Percentiles rank a stretch among this genome's conserved stretches.
phyloP scores from a whole-genome alignment of 2,113 vertebrate species.

The Bombycilla garrulus region DNA sequence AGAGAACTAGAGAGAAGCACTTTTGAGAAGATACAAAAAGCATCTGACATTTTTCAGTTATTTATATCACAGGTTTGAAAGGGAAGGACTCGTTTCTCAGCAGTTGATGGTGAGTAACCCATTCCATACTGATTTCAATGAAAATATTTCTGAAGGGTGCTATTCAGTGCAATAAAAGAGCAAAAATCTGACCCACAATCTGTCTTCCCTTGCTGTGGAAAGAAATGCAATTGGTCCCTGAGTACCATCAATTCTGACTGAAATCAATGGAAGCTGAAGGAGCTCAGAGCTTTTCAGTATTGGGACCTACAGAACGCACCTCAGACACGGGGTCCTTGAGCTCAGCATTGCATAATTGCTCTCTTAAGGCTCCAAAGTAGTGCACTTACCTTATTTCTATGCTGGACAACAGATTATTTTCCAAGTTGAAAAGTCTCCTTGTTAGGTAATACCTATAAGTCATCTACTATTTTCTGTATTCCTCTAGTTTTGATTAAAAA shows the following conservation, averaged over 20 bases:
- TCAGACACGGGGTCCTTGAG: background rate
- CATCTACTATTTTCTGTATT: background rate
- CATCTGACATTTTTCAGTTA: slow-evolving; percentile 23
- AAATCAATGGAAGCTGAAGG: slow-evolving; percentile 6
- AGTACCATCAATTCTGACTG: background rate
- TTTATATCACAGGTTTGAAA: background rate
- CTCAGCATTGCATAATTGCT: slow-evolving; percentile 41
- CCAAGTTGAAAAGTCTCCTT: slow-evolving; percentile 18
- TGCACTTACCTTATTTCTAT: slow-evolving; percentile 24
- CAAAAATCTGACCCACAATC: background rate
- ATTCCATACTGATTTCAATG: background rate
- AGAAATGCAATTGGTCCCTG: background rate
- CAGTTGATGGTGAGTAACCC: background rate
- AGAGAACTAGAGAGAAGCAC: background rate
- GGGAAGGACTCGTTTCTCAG: background rate
- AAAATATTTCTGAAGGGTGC: slow-evolving; percentile 34
- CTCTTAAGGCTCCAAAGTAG: slow-evolving; percentile 18
- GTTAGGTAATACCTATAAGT: background rate
- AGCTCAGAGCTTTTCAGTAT: background rate
- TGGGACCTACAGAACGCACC: background rate
- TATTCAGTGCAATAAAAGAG: background rate
- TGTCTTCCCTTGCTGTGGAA: slow-evolving; percentile 9
- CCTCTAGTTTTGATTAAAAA: slow-evolving; percentile 8
- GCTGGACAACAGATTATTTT: slow-evolving; percentile 18
- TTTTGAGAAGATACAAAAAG: background rate